phyloP scores from a whole-genome alignment of 2,888 invertebrate genomes.

The Digitonthophagus gazella region DNA sequence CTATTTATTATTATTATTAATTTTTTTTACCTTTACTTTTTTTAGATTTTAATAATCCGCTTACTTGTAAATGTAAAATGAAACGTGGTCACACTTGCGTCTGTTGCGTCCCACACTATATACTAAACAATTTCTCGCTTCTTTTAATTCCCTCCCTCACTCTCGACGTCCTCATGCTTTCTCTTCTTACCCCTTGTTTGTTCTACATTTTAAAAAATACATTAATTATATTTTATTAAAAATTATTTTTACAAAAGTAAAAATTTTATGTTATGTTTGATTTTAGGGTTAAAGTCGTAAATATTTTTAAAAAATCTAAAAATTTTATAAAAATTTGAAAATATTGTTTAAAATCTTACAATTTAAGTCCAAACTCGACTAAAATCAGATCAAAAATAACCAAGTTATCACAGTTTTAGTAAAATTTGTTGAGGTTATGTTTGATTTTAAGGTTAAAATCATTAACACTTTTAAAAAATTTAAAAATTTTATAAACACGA shows the following conservation, averaged over 20 bases:
- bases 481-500: too few species aligned
- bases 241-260: background rate
- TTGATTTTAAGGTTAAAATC: too few species aligned
- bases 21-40: background rate
- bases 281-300: too few species aligned
- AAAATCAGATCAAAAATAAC: too few species aligned
- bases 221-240: constrained; percentile 10
- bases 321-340: too few species aligned
- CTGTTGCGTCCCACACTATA: constrained; percentile 26
- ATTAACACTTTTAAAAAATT: too few species aligned
- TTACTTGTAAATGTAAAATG: constrained; percentile 4
- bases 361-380: too few species aligned
- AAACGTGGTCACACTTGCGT: constrained; percentile 25
- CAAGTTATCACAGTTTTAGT: too few species aligned
- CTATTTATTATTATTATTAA: constrained; percentile 23
- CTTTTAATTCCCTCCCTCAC: constrained; percentile 34
- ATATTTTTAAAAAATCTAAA: too few species aligned
- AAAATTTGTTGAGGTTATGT: too few species aligned
- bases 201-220: constrained; percentile 46
- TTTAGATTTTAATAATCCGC: background rate
- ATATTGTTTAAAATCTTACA: too few species aligned
- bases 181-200: constrained; percentile 68
- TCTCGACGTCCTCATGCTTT: constrained; percentile 65
- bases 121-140: constrained; percentile 36
- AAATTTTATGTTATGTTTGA: too few species aligned